These are phyloP conservation scores for Henicopernis longicauda DNA, from an alignment of 2,113 vertebrate species.

Conservation along the genomic window DNA sequence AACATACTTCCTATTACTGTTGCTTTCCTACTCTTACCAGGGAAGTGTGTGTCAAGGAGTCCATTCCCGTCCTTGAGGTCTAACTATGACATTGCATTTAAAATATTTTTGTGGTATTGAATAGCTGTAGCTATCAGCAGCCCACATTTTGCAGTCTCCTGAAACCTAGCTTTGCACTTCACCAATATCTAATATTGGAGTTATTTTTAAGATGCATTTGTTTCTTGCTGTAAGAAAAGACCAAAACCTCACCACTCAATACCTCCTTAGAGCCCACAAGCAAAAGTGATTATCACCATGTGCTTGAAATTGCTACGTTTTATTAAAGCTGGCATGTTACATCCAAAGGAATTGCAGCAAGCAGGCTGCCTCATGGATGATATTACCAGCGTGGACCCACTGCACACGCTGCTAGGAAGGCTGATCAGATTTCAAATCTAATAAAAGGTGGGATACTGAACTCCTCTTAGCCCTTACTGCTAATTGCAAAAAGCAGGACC, in stretches of 20 bases:
- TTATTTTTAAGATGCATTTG: not conserved
- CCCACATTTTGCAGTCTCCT: not conserved
- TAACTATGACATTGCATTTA: not conserved
- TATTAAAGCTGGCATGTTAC: not conserved
- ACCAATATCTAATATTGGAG: not conserved
- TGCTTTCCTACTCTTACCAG: not conserved
- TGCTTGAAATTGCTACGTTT: not conserved
- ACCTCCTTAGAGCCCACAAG: not conserved
- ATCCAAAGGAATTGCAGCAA: not conserved
- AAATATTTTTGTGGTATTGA: not conserved
- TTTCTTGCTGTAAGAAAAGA: constrained; percentile 21
- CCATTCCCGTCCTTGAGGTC: not conserved
- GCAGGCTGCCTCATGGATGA: not conserved
- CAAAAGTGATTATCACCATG: not conserved
- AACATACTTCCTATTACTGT: not conserved
- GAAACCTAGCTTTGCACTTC: not conserved
- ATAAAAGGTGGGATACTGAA: not conserved
- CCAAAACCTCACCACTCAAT: not conserved
- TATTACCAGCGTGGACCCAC: not conserved
- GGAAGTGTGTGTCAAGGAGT: not conserved
- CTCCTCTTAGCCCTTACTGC: not conserved
- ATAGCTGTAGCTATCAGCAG: not conserved
- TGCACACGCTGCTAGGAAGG: not conserved
- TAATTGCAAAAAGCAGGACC: not conserved
- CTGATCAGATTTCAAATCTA: constrained; percentile 9